Base-by-base conservation (phyloP, 2,888 invertebrate genomes). In the Platycnemis pennipes region DNA sequence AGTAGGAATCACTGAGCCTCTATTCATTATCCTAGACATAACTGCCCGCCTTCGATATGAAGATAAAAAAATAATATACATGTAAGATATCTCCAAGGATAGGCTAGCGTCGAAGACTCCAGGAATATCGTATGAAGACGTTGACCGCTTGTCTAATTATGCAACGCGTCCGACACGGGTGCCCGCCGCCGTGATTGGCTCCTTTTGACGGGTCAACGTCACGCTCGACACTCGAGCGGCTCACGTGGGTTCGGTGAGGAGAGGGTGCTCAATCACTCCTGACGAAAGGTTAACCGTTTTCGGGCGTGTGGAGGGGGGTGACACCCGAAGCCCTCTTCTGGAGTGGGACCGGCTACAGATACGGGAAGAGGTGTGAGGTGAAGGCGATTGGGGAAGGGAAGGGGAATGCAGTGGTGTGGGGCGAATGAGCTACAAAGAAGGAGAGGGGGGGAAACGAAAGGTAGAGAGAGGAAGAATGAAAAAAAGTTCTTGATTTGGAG, bases 251-350 rank as follows among this genome's bases (percentile, higher is more conserved):
- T 8, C 0, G 13, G 31, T 5, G 77, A 16, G 37, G 11, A 37
- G 13, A 26, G 37, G 77, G 77, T 77, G 77, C 77, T 77, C 77
- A 77, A 77, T 77, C 77, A 77, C 77, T 26, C 77, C 37, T 13
- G 77, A 31, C 37, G 77, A 77, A 37, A 77, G 77, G 77, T 77
- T 77, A 77, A 77, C 77, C 77, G 77, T 77, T 77, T 63, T 37
- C 37, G 77, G 31, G 26, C 26, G 46, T 5, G 22, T 45, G 86
- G 13, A 26, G 85, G 44, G 87, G 44, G 42, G 87, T 45, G 45
- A 87, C 45, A 87, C 44, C 45, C 87, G 44, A 45, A 11, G 63
- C 5, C 49, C 77, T 11, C 63, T 31, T 31, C 8, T 31, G 91
- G n/a, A 86, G 89, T 53, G 89, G 56, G 46, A 49, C 19, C 86